Conservation (phyloP, 2,888 invertebrate genomes). For the Matsumyia berberina region DNA sequence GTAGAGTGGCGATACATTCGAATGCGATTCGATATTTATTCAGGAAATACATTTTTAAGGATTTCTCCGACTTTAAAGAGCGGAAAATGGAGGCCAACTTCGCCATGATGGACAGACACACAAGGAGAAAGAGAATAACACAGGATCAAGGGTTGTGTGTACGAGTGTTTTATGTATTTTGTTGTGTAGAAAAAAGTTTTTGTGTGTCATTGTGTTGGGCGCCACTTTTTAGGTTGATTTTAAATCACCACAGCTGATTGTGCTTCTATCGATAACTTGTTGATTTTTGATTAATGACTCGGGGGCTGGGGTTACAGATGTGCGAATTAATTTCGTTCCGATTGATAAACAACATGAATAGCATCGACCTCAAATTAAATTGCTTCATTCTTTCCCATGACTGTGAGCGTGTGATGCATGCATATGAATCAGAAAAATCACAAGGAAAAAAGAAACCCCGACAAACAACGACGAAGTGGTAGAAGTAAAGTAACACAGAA, state of each 20-base stretch:
- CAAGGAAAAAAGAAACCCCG: conserved; percentile 49
- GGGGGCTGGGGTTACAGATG: conserved; percentile 3
- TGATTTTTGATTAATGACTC: conserved; percentile 63
- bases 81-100: conserved; percentile 29
- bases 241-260: conserved; percentile 61
- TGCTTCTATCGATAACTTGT: conserved; percentile 63
- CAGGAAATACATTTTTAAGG: conserved; percentile 51
- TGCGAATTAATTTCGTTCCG: conserved; percentile 7
- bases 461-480: conserved; percentile 18
- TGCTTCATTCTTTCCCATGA: conserved; percentile 50
- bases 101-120: conserved; percentile 38
- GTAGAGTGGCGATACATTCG: conserved; percentile 19
- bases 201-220: conserved; percentile 43
- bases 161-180: conserved; percentile 1
- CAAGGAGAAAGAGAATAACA: conserved; percentile 3
- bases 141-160: conserved; percentile 44
- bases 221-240: conserved; percentile 47
- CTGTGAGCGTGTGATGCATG: conserved; percentile 48
- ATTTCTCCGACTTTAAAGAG: conserved; percentile 41
- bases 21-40: conserved; percentile 47
- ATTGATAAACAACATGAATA: conserved; percentile 15
- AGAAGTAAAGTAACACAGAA: no score
- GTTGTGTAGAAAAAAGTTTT: conserved; percentile 30
- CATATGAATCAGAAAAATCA: conserved; percentile 64
- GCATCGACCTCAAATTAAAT: conserved; percentile 64